Evolutionary conservation across 2,113 vertebrate species (phyloP), one percentile per base, ranked within the genome.

Genomic region (Dascyllus trimaculatus): DNA sequence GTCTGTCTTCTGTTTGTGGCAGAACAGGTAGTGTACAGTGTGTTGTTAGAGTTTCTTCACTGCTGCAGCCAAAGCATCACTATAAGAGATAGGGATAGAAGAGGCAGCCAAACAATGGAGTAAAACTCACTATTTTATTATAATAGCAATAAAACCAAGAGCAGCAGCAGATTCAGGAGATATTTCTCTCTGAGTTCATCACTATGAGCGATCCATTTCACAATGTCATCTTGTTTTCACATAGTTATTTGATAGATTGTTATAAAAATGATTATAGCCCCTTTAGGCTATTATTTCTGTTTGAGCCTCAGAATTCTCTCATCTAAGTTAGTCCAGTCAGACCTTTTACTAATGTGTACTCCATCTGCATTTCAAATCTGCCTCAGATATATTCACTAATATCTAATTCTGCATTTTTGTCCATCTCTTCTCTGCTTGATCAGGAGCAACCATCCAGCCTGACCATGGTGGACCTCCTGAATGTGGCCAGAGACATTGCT

Each of bases 381-480:
- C 66, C 53, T 70, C 13, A 18, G 18, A 51, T 51, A n/a, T 21
- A 10, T n/a, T 51, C n/a, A 2, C n/a, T 53, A n/a, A 67, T 24
- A 14, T 53, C 22, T 7, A 35, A 54, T 25, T 22, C 13, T 17
- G 35, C 38, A 1, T 73, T 43, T 64, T 25, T 52, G 45, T 24
- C 40, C 69, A 13, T 56, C n/a, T 70, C 5, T 59, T 87, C 11
- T 91, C 21, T 91, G 58, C 40, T 46, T 85, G 62, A 65, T 25
- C 85, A 99, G 98, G 98, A 94, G 52, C 97, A 98, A 67, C 95
- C 96, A 0, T 98, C 98, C 81, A 98, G 96, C 65, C 94, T 99
- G 63, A 95, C 89, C 77, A 99, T 99, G 97, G 93, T 99, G 91
- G 98, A 99, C 84, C 95, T 99, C 70, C 96, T 99, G 25, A 98